These are phyloP conservation scores for Asbolus verrucosus DNA, from an alignment of 1,140 invertebrate genomes.

Conservation along the genomic window DNA sequence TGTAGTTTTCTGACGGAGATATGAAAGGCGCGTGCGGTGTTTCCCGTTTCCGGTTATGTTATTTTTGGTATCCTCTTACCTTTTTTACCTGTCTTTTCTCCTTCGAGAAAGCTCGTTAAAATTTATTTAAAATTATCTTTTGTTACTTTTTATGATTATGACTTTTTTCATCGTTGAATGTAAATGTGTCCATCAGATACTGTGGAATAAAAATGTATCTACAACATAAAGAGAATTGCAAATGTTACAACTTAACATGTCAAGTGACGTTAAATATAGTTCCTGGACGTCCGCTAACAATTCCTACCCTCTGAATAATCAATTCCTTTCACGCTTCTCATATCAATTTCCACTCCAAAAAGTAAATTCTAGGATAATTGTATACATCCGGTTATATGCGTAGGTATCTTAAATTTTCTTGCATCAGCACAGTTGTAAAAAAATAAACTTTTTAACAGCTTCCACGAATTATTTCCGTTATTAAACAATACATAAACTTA, in stretches of 20 bases:
- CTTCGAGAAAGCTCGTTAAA: constrained; percentile 31
- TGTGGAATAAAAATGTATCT: too few species aligned
- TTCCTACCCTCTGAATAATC: constrained; percentile 14
- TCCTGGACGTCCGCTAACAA: constrained; percentile 17
- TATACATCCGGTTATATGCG: constrained; percentile 4
- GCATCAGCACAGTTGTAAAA: neutral
- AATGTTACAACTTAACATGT: neutral
- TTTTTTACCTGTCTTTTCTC: constrained; percentile 34
- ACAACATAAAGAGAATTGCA: too few species aligned
- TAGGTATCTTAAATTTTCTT: neutral
- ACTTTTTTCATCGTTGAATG: neutral
- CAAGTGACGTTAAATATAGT: constrained; percentile 10
- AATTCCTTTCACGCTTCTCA: constrained; percentile 15
- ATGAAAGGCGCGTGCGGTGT: constrained; percentile 44
- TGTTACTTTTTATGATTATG: constrained; percentile 26
- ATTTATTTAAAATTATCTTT: constrained; percentile 18
- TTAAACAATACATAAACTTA: neutral
- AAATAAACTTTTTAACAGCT: constrained; percentile 27
- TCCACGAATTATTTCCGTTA: constrained; percentile 5
- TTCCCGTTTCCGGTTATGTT: constrained; percentile 50
- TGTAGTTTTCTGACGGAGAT: too few species aligned
- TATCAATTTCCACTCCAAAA: constrained; percentile 19
- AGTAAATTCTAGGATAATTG: constrained; percentile 7
- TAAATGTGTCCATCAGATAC: neutral
- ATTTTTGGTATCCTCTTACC: constrained; percentile 42